These are phyloP conservation scores for Frieseomelitta varia DNA, from an alignment of 1,140 invertebrate species.

Conservation along the genomic window DNA sequence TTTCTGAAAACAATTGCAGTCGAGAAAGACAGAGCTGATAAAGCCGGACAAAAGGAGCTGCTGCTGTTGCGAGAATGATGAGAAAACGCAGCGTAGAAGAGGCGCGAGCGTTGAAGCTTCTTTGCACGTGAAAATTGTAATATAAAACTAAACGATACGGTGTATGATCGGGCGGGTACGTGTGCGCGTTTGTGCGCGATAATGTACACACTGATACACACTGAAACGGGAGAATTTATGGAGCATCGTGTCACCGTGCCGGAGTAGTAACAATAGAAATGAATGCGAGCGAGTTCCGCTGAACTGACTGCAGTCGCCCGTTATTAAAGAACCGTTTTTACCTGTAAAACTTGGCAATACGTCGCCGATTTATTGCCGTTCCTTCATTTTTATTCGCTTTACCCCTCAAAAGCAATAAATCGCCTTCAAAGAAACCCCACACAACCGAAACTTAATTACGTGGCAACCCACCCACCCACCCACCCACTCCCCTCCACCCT, in stretches of 20 bases:
- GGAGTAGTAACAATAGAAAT: slow-evolving; percentile 14
- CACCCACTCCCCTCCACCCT: too few relatives aligned
- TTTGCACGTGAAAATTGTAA: background rate
- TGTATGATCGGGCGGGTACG: background rate
- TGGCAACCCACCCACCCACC: too few relatives aligned
- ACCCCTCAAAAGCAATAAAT: slow-evolving; percentile 1
- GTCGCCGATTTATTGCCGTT: background rate
- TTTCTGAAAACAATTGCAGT: background rate
- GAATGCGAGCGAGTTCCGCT: slow-evolving; percentile 5
- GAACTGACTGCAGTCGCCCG: background rate
- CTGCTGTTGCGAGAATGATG: too few relatives aligned
- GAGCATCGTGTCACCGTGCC: slow-evolving; percentile 24
- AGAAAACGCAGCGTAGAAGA: background rate
- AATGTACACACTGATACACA: background rate
- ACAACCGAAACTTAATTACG: slow-evolving; percentile 2
- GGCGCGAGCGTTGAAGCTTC: background rate
- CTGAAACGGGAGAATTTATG: slow-evolving; percentile 4
- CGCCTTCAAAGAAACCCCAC: background rate
- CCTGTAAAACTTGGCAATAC: background rate
- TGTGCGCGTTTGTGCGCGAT: background rate
- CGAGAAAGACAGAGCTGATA: background rate
- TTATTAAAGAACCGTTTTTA: slow-evolving; percentile 1
- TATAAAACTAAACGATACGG: slow-evolving; percentile 10
- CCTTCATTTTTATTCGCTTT: background rate
- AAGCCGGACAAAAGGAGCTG: background rate